phyloP scores from a whole-genome alignment of 1,140 invertebrate species.

The Cydia strobilella region DNA sequence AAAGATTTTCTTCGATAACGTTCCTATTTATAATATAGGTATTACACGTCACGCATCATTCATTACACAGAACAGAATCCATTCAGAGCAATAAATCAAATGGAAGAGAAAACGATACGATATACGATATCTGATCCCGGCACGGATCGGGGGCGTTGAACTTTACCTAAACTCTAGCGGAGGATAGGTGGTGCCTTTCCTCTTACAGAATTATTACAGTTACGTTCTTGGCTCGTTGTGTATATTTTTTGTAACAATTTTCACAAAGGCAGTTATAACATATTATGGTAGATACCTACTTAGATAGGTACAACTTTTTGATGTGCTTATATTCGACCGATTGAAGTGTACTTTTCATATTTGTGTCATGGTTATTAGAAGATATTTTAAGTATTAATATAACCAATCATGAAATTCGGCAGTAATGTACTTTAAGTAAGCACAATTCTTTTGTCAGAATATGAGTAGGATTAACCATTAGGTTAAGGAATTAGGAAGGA shows the following conservation, averaged over 20 bases:
- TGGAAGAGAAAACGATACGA: constrained; percentile 26
- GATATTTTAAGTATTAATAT: no score
- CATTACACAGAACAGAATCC: constrained; percentile 24
- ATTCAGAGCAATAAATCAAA: constrained; percentile 27
- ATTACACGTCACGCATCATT: constrained; percentile 21
- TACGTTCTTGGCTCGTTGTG: background rate
- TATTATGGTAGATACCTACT: no score
- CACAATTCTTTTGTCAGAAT: no score
- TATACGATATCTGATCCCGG: constrained; percentile 25
- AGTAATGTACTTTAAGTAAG: no score
- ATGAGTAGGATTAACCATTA: no score
- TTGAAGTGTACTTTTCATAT: no score
- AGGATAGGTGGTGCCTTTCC: background rate
- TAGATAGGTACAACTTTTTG: no score
- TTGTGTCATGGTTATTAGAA: no score
- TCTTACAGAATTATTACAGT: background rate
- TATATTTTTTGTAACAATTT: background rate
- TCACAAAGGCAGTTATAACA: background rate
- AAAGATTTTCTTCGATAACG: background rate
- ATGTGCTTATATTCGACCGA: no score
- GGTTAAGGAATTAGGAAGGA: no score
- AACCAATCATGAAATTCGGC: no score
- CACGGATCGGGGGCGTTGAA: constrained; percentile 22
- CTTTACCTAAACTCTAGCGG: constrained; percentile 8
- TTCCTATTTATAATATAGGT: background rate